phyloP scores from a whole-genome alignment of 1,140 invertebrate species.

The Drosophila ananassae region DNA sequence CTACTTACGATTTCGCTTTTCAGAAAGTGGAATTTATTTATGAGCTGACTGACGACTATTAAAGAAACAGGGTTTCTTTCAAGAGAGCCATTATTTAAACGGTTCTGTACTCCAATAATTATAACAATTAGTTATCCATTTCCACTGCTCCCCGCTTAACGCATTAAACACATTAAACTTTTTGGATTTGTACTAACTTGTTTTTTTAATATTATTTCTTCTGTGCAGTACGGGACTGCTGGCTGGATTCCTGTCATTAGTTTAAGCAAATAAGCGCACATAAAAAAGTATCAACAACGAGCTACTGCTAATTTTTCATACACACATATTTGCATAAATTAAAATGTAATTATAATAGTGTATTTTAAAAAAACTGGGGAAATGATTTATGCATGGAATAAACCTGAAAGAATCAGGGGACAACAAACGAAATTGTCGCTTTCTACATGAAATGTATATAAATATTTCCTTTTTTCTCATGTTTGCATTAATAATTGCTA shows the following conservation, averaged over 20 bases:
- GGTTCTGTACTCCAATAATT: conserved; percentile 10
- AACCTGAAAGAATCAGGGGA: conserved; percentile 56
- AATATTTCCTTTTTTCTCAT: conserved; percentile 46
- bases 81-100: background rate
- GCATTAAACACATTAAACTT: too few relatives aligned
- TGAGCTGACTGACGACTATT: background rate
- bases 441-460: conserved; percentile 38
- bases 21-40: conserved; percentile 17
- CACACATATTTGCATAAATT: conserved; percentile 78
- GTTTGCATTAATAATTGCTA: conserved; percentile 80
- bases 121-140: conserved; percentile 37
- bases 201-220: conserved; percentile 8
- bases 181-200: too few relatives aligned
- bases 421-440: conserved; percentile 60
- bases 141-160: conserved; percentile 23
- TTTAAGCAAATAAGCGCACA: conserved; percentile 53
- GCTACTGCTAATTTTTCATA: conserved; percentile 67
- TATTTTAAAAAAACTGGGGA: conserved; percentile 47
- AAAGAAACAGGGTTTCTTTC: background rate
- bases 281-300: conserved; percentile 17
- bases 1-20: conserved; percentile 10
- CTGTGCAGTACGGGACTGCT: background rate
- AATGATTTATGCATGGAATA: conserved; percentile 77
- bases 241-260: conserved; percentile 62
- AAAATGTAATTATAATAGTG: conserved; percentile 81